These are phyloP conservation scores for Eumaeus atala DNA, from an alignment of 1,140 invertebrate genomes.

Conservation along the genomic window DNA sequence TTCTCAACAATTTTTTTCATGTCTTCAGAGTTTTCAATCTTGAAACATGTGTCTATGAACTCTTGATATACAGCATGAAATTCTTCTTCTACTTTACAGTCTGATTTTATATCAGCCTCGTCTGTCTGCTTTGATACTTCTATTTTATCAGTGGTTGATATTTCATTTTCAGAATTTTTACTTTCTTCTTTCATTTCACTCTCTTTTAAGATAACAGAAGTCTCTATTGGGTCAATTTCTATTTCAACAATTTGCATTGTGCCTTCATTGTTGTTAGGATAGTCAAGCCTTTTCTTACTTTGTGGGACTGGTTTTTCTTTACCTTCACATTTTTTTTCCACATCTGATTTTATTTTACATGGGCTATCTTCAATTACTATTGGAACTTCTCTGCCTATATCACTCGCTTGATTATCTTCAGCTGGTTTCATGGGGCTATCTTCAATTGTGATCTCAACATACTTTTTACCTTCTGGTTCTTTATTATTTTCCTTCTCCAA, in stretches of 20 bases:
- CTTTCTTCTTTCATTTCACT: background rate
- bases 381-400: slow-evolving; percentile 35
- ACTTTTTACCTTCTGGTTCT: slow-evolving; percentile 40
- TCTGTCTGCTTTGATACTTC: background rate
- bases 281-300: slow-evolving; percentile 59
- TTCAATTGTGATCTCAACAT: slow-evolving; percentile 63
- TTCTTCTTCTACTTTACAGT: slow-evolving; percentile 24
- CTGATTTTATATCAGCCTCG: background rate
- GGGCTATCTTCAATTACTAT: slow-evolving; percentile 64
- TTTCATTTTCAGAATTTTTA: background rate
- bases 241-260: slow-evolving; percentile 37
- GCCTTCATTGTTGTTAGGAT: slow-evolving; percentile 26
- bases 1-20: slow-evolving; percentile 67
- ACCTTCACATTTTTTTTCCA: slow-evolving; percentile 32
- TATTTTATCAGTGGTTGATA: background rate
- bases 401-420: slow-evolving; percentile 20
- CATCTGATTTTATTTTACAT: slow-evolving; percentile 16
- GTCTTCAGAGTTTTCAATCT: slow-evolving; percentile 61
- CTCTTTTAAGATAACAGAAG: slow-evolving; percentile 5
- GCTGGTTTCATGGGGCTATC: slow-evolving; percentile 58
- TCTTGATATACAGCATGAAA: slow-evolving; percentile 53
- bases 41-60: slow-evolving; percentile 57
- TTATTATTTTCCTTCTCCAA: slow-evolving; percentile 51
- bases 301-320: slow-evolving; percentile 26
- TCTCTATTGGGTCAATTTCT: slow-evolving; percentile 36